Percentiles rank a stretch among this genome's conserved stretches.
These are phyloP conservation scores for Brachynemurus nebulosus DNA, from an alignment of 2,888 invertebrate species.

Conservation along the genomic window DNA sequence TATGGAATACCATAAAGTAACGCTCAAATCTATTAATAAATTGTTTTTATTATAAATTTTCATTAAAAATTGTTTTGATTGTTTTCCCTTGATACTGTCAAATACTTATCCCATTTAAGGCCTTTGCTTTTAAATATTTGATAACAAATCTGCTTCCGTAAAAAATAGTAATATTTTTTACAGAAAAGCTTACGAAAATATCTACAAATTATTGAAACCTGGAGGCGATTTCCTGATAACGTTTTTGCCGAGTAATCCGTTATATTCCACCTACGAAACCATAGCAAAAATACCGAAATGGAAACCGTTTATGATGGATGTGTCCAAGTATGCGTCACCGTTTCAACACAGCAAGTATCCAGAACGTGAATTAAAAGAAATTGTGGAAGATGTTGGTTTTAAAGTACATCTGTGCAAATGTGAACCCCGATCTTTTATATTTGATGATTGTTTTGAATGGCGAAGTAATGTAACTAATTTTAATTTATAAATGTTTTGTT, in stretches of 20 bases:
- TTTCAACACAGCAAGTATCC: slow-evolving; percentile 49
- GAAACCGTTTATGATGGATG: slow-evolving; percentile 49
- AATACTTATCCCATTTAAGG: too few species aligned
- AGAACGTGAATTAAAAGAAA: slow-evolving; percentile 37
- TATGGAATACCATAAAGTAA: too few species aligned
- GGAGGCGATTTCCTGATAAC: slow-evolving; percentile 55
- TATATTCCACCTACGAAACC: slow-evolving; percentile 53
- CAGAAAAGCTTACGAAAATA: slow-evolving; percentile 48
- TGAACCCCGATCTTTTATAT: slow-evolving; percentile 42
- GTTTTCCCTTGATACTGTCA: too few species aligned
- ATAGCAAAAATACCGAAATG: slow-evolving; percentile 44
- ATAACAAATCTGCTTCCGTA: too few species aligned
- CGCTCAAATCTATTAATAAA: too few species aligned
- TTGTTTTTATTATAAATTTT: too few species aligned
- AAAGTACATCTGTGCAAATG: slow-evolving; percentile 41
- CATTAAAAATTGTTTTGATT: too few species aligned
- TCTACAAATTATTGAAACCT: slow-evolving; percentile 47
- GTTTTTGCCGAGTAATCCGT: slow-evolving; percentile 52
- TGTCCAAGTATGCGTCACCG: slow-evolving; percentile 49
- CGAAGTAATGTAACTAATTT: too few species aligned
- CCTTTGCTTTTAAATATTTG: too few species aligned
- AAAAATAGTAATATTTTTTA: slow-evolving; percentile 19
- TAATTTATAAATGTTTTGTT: too few species aligned
- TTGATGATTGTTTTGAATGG: slow-evolving; percentile 38
- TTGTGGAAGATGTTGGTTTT: slow-evolving; percentile 46